Evolutionary conservation across 2,113 vertebrate species (phyloP).

Genomic region (Fregata magnificens): DNA sequence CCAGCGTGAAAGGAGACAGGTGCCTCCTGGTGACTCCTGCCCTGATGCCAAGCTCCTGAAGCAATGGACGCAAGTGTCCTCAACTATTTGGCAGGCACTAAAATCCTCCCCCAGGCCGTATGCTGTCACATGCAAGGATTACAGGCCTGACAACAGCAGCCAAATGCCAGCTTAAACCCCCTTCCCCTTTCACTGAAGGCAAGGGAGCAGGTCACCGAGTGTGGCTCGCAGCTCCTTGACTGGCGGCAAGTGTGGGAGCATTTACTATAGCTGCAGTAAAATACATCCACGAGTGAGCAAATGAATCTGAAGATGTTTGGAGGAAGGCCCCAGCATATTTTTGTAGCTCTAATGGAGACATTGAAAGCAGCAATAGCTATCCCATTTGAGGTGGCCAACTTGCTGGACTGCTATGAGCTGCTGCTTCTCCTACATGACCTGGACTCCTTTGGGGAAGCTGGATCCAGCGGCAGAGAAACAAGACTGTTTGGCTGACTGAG

Average conservation of each 20-base stretch:
- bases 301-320: neutral
- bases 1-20: neutral
- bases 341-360: neutral
- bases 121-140: neutral
- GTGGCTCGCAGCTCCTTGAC: neutral
- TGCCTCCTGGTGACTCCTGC: neutral
- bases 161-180: neutral
- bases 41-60: neutral
- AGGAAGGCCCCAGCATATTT: neutral
- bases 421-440: neutral
- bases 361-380: neutral
- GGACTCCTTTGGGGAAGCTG: neutral
- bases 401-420: accelerated
- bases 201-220: neutral
- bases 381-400: neutral
- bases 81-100: neutral
- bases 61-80: accelerated
- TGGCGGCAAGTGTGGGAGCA: accelerated
- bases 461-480: neutral
- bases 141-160: neutral
- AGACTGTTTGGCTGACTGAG: neutral
- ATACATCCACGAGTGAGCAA: neutral
- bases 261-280: neutral
- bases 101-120: neutral
- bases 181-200: neutral